A percentile compares a stretch with the other conserved stretches of the same genome.
Conservation (phyloP, 1,140 invertebrate species). For the Micrasema minimum region DNA sequence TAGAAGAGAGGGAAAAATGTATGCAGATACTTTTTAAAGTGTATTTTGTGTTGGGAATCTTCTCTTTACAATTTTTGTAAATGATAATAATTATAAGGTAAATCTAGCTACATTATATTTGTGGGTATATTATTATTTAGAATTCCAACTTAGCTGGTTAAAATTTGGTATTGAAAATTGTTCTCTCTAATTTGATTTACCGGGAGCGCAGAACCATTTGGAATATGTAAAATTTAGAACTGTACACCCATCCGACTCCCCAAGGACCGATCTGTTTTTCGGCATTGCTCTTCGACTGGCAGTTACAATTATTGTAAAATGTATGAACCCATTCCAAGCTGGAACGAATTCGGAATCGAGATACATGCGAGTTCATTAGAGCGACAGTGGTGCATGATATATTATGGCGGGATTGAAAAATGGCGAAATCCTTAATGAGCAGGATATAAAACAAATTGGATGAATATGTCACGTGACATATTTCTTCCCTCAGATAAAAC, state of each 20-base stretch:
- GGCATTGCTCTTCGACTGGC: slow-evolving; percentile 2
- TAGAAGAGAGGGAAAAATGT: too few relatives aligned
- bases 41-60: too few relatives aligned
- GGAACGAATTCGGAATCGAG: slow-evolving; percentile 17
- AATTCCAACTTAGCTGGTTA: too few relatives aligned
- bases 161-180: too few relatives aligned
- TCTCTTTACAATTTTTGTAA: too few relatives aligned
- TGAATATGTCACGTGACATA: not conserved
- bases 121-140: too few relatives aligned
- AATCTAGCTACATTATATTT: too few relatives aligned
- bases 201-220: slow-evolving; percentile 3
- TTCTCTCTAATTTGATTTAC: not conserved
- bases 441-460: not conserved
- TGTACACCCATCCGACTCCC: slow-evolving; percentile 1
- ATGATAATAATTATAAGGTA: too few relatives aligned
- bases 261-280: slow-evolving; percentile 25
- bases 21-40: too few relatives aligned
- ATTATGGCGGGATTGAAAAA: slow-evolving; percentile 5
- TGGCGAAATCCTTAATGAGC: slow-evolving; percentile 15
- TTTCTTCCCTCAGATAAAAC: not conserved
- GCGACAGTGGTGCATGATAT: slow-evolving; percentile 9
- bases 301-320: slow-evolving; percentile 28
- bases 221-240: slow-evolving; percentile 8
- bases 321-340: slow-evolving; percentile 14
- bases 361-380: slow-evolving; percentile 17